phyloP scores from a whole-genome alignment of 1,140 invertebrate genomes.

The Eriosoma lanigerum region DNA sequence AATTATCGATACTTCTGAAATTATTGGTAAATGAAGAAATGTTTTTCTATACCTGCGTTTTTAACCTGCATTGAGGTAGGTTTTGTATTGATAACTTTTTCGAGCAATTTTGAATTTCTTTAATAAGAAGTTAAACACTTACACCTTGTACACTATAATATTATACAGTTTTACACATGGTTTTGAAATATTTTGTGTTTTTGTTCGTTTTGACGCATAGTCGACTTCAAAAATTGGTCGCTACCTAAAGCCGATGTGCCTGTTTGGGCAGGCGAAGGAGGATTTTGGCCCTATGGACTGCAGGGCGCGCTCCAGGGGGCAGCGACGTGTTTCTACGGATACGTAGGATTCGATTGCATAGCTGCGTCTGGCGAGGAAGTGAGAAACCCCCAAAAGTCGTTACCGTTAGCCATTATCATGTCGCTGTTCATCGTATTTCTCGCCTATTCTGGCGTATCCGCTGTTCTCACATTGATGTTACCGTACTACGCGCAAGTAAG shows the following conservation, averaged over 20 bases:
- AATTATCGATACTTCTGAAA: too few species aligned
- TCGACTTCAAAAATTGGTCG: conserved; percentile 69
- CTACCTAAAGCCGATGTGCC: conserved; percentile 64
- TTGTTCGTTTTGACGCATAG: conserved; percentile 55
- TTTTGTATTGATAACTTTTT: too few species aligned
- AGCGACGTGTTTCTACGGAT: conserved; percentile 84
- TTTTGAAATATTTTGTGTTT: background rate
- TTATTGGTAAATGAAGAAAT: too few species aligned
- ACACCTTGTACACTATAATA: too few species aligned
- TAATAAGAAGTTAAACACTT: too few species aligned
- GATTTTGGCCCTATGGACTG: conserved; percentile 81
- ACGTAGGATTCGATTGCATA: conserved; percentile 87
- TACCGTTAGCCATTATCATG: conserved; percentile 65
- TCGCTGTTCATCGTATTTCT: conserved; percentile 62
- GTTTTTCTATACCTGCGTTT: too few species aligned
- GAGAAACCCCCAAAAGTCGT: conserved; percentile 64
- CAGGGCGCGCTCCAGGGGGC: conserved; percentile 78
- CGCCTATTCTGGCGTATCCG: conserved; percentile 69
- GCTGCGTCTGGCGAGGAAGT: conserved; percentile 72
- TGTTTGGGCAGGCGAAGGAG: conserved; percentile 66
- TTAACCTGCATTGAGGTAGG: too few species aligned
- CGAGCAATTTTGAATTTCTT: too few species aligned
- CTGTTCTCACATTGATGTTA: conserved; percentile 81
- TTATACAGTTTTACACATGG: too few species aligned
- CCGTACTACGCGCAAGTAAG: conserved; percentile 66